Percentiles rank a stretch among this genome's conserved stretches.
Conservation (phyloP, 2,888 invertebrate genomes). For the Andrena camellia region DNA sequence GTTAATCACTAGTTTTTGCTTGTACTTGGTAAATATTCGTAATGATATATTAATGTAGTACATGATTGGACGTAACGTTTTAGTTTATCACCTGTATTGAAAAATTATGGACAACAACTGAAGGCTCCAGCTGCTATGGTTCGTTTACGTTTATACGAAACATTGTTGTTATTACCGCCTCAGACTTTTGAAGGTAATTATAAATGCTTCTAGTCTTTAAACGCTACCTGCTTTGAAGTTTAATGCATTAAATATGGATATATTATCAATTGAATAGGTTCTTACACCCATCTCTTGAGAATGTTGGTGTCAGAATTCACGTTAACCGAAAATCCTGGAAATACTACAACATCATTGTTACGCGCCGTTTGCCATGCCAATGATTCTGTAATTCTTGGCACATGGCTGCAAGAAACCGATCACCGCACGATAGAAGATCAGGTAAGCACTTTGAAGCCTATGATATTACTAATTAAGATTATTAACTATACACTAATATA, state of each 20-base stretch:
- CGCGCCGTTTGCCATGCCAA: conserved; percentile 94
- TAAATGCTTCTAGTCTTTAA: conserved; percentile 16
- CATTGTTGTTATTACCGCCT: conserved; percentile 91
- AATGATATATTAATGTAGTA: background rate
- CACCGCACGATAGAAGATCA: conserved; percentile 99
- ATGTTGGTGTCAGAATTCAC: conserved; percentile 98
- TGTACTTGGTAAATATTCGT: background rate
- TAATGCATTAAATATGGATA: conserved; percentile 8
- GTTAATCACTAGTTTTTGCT: conserved; percentile 35
- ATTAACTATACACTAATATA: conserved; percentile 26
- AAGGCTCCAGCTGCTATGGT: conserved; percentile 98
- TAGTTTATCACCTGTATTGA: conserved; percentile 93
- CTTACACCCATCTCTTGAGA: conserved; percentile 94
- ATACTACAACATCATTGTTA: conserved; percentile 94
- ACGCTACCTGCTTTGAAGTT: background rate
- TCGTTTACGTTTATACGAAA: conserved; percentile 96
- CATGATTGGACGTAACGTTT: conserved; percentile 68
- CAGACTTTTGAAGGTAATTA: conserved; percentile 91
- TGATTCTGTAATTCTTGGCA: conserved; percentile 96
- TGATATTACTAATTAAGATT: background rate
- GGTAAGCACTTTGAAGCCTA: conserved; percentile 86
- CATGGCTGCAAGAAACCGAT: conserved; percentile 98
- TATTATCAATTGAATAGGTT: conserved; percentile 84
- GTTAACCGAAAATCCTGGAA: conserved; percentile 96
- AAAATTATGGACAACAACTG: conserved; percentile 95